These are phyloP conservation scores for Pterocles gutturalis DNA, from an alignment of 2,113 vertebrate genomes.

Conservation along the genomic window DNA sequence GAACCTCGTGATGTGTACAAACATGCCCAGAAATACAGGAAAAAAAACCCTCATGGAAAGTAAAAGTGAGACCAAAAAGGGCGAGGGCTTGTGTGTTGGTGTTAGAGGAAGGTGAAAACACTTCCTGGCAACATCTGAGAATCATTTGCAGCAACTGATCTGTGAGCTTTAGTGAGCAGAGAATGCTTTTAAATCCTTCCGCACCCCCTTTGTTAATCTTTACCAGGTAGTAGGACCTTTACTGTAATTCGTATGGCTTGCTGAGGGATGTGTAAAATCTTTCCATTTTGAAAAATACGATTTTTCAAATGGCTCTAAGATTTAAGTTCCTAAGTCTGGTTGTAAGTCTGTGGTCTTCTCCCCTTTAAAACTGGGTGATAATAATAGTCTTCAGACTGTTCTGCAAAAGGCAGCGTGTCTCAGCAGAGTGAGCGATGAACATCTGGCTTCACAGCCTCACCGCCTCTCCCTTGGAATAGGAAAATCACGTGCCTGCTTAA, in stretches of 20 bases:
- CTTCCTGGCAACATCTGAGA: constrained; percentile 62
- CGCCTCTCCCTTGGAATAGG: not conserved
- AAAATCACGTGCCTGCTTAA: not conserved
- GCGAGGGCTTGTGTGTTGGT: not conserved
- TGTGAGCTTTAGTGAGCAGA: not conserved
- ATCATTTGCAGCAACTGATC: constrained; percentile 46
- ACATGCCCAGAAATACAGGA: not conserved
- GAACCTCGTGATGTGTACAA: not conserved
- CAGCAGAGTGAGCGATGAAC: not conserved
- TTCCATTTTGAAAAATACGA: not conserved
- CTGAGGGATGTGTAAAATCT: not conserved
- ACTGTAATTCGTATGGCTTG: not conserved
- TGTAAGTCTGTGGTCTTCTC: not conserved
- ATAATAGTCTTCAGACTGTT: not conserved
- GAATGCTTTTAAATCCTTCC: constrained; percentile 33
- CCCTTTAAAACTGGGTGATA: not conserved
- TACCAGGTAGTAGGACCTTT: constrained; percentile 11
- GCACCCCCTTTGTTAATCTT: constrained; percentile 8
- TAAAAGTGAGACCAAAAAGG: constrained; percentile 20
- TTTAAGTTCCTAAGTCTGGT: not conserved
- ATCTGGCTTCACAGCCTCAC: not conserved
- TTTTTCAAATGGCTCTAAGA: not conserved
- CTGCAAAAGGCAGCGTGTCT: not conserved
- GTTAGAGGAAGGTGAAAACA: constrained; percentile 28
- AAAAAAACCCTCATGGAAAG: not conserved